Conservation (phyloP, 2,888 invertebrate genomes). For the Halocaridina rubra region DNA sequence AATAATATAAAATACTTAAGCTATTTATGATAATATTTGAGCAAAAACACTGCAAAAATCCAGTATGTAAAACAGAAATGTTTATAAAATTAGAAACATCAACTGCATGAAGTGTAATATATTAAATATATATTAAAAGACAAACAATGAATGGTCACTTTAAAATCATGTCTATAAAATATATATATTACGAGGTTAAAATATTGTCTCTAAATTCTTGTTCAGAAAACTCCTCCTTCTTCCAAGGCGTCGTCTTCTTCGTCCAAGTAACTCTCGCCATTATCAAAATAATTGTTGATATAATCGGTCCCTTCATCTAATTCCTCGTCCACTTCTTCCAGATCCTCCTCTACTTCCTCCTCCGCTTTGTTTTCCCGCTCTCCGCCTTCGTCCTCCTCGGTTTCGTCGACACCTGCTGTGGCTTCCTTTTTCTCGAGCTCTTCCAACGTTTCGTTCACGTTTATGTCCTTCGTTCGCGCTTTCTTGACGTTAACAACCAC, state of each 20-base stretch:
- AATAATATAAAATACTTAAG: too few relatives aligned
- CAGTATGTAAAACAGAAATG: too few relatives aligned
- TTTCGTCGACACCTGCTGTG: constrained; percentile 21
- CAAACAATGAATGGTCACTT: too few relatives aligned
- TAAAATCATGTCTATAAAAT: too few relatives aligned
- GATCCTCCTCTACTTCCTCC: constrained; percentile 74
- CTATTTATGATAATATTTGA: too few relatives aligned
- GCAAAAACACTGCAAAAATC: too few relatives aligned
- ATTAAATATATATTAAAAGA: too few relatives aligned
- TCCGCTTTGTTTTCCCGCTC: constrained; percentile 73
- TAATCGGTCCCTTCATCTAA: constrained; percentile 91
- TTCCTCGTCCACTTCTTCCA: constrained; percentile 77
- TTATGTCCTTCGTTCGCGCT: constrained; percentile 64
- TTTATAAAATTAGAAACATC: too few relatives aligned
- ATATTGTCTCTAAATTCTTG: too few relatives aligned
- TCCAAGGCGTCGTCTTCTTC: constrained; percentile 79
- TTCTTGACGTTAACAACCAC: constrained; percentile 26
- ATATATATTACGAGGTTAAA: too few relatives aligned
- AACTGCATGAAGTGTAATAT: too few relatives aligned
- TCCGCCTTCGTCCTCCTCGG: constrained; percentile 64
- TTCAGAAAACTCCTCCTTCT: constrained; percentile 63
- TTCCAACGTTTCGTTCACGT: constrained; percentile 63
- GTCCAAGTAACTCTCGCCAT: constrained; percentile 83
- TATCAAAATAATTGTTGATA: constrained; percentile 87
- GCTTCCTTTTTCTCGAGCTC: constrained; percentile 55